phyloP scores from a whole-genome alignment of 2,797 vertebrate species.

The Danio kyathit region DNA sequence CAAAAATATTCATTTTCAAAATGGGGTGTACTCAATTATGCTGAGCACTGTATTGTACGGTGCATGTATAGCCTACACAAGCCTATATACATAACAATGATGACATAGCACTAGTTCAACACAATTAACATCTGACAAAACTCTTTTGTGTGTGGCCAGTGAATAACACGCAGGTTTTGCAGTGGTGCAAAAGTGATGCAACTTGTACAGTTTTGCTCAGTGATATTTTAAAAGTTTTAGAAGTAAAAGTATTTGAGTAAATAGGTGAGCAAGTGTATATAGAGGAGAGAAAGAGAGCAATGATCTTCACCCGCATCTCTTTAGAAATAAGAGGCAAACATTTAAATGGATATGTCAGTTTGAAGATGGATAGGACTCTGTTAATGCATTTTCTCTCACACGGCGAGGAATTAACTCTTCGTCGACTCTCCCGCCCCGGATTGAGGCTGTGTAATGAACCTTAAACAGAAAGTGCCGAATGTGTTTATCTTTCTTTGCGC shows the following conservation, averaged over 20 bases:
- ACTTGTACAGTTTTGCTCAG: background rate
- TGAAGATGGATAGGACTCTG: slow-evolving; percentile 79
- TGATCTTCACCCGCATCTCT: slow-evolving; percentile 65
- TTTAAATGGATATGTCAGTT: slow-evolving; percentile 80
- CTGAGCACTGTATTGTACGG: too few species aligned
- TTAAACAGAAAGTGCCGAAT: slow-evolving; percentile 72
- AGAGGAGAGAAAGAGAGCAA: slow-evolving; percentile 25
- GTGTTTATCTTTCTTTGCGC: slow-evolving; percentile 72
- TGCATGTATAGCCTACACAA: too few species aligned
- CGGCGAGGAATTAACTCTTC: slow-evolving; percentile 76
- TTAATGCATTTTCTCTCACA: slow-evolving; percentile 79
- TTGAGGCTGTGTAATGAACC: slow-evolving; percentile 78
- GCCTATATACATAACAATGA: background rate
- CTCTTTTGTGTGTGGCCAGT: background rate
- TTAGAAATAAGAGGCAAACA: slow-evolving; percentile 73
- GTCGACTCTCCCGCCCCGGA: slow-evolving; percentile 69
- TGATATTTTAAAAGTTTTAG: background rate
- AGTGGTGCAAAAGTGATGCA: background rate
- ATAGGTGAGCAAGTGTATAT: background rate
- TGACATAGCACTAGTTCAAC: background rate
- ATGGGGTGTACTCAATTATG: too few species aligned
- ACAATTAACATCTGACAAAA: background rate
- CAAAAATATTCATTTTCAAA: too few species aligned
- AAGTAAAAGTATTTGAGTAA: background rate
- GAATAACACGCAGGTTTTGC: background rate